Evolutionary conservation across 1,140 invertebrate species (phyloP), one percentile per base, ranked within the genome.

Genomic region (Habropoda laboriosa): DNA sequence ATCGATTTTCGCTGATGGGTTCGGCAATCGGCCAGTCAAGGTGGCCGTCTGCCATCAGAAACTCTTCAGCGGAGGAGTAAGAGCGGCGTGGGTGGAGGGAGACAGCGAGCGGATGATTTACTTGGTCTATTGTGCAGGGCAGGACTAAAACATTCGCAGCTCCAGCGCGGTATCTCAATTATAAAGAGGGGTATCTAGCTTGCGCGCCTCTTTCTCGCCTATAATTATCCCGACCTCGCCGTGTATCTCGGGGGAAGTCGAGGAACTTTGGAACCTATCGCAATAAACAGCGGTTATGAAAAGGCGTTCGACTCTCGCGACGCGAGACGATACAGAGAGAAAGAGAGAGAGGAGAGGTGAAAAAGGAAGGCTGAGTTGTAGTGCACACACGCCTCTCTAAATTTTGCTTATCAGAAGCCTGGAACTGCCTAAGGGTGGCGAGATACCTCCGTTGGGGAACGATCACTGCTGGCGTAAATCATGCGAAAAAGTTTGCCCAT

Each of bases 1-100:
- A 83, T 82, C 55, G 80, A 79, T 84, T 84, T 63, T 82, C 82
- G 67, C 42, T 78, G 66, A 66, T 76, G 58, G 30, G 45, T 42
- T 61, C 24, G 13, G 45, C 45, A 49, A 75, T 75, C 63, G 27
- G 1, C 47, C 3, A 38, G 47, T 42, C 30, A 24, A 76, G 55
- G 24, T 45, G 47, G 73, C 67, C 51, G 68, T 47, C 38, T 24
- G n/a, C 32, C 57, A 51, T 84, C 75, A 38, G 45, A 57, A 49
- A 64, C 40, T 64, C n/a, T 70, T 82, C 49, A 51, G 8, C 38
- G 38, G 2, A n/a, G 30, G 49, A 42, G n/a, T 18, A 47, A 67
- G 55, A 18, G n/a, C 21, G 38, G 30, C 74, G 61, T 35, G 60
- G 61, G 60, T 30, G 49, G 51, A 8, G 8, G 27, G 1, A 30